Conservation (phyloP, 2,888 invertebrate genomes). For the Anticlea derivata region DNA sequence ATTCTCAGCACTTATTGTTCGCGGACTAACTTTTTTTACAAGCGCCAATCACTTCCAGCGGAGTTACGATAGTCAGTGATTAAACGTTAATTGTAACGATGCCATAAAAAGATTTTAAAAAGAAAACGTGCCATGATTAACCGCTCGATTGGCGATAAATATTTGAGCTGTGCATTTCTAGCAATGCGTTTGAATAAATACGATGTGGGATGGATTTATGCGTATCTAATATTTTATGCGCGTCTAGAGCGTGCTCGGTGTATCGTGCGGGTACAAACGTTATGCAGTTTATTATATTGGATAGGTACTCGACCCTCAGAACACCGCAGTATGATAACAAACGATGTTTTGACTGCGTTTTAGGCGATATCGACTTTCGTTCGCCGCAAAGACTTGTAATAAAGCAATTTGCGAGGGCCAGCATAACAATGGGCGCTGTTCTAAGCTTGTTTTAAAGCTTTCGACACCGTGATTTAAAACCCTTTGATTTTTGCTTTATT, state of each 20-base stretch:
- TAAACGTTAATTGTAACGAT: constrained; percentile 75
- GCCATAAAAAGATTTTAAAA: constrained; percentile 68
- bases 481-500: constrained; percentile 80
- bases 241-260: constrained; percentile 34
- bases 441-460: constrained; percentile 82
- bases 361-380: constrained; percentile 76
- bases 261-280: constrained; percentile 31
- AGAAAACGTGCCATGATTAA: constrained; percentile 57
- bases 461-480: constrained; percentile 82
- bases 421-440: constrained; percentile 78
- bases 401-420: constrained; percentile 81
- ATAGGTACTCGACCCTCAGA: constrained; percentile 35
- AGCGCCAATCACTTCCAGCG: constrained; percentile 65
- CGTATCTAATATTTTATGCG: constrained; percentile 35
- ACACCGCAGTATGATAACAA: constrained; percentile 65
- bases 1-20: constrained; percentile 82
- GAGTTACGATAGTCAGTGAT: constrained; percentile 78
- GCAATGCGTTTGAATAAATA: constrained; percentile 35
- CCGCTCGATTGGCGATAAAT: constrained; percentile 28
- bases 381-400: constrained; percentile 68
- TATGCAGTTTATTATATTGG: constrained; percentile 39
- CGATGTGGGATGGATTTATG: constrained; percentile 45
- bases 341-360: constrained; percentile 77
- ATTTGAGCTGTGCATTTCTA: constrained; percentile 16
- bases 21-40: constrained; percentile 72